Conservation (phyloP, 2,888 invertebrate species). For the Sarcophaga carnaria region DNA sequence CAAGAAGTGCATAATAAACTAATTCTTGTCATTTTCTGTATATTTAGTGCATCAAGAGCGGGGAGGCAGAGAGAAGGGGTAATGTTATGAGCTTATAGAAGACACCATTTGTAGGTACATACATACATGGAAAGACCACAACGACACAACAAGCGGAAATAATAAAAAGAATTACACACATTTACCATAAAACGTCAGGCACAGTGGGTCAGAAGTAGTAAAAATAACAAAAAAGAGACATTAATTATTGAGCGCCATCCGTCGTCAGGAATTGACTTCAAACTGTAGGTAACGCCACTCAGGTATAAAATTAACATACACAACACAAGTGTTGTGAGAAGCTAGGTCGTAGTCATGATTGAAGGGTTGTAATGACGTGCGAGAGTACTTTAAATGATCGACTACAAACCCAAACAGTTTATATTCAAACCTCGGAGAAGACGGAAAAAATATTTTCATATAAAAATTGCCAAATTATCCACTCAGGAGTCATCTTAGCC, state of each 20-base stretch:
- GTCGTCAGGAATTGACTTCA: background rate
- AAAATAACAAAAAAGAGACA: background rate
- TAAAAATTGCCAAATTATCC: too few species aligned
- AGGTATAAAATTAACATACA: too few species aligned
- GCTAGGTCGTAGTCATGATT: too few species aligned
- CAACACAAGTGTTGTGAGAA: too few species aligned
- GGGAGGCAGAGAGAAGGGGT: background rate
- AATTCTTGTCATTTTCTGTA: constrained; percentile 6
- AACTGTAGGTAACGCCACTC: too few species aligned
- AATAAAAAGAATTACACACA: constrained; percentile 33
- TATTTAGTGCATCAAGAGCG: constrained; percentile 3
- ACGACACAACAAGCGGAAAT: constrained; percentile 41
- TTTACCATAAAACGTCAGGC: constrained; percentile 2
- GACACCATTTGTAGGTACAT: constrained; percentile 8
- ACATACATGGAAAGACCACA: background rate
- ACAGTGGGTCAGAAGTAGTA: background rate
- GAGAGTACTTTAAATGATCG: too few species aligned
- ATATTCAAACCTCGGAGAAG: background rate
- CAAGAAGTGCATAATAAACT: constrained; percentile 56
- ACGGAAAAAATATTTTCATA: too few species aligned
- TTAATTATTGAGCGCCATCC: too few species aligned
- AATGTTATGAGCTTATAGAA: constrained; percentile 6
- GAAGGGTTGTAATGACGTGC: too few species aligned
- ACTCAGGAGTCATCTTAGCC: too few species aligned
- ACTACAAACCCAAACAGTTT: background rate